Conservation (phyloP, 2,797 vertebrate genomes). For the Lacerta bilineata region DNA sequence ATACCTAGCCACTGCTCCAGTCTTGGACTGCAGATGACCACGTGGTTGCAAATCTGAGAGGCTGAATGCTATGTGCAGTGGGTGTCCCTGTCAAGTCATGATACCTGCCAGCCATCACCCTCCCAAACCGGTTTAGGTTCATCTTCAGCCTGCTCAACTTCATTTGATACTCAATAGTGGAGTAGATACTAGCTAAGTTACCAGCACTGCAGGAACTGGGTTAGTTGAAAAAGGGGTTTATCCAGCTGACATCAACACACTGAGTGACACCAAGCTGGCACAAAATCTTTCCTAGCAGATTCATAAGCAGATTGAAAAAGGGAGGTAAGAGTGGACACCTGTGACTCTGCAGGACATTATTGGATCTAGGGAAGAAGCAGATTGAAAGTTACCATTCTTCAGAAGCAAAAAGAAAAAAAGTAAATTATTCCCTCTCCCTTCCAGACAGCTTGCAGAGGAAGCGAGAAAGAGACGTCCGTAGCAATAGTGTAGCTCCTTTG, state of each 20-base stretch:
- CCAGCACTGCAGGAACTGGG: neutral
- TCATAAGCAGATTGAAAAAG: neutral
- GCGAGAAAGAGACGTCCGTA: slow-evolving; percentile 13
- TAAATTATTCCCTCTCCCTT: neutral
- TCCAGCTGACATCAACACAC: neutral
- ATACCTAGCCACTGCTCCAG: neutral
- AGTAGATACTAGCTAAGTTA: neutral
- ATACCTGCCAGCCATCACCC: neutral
- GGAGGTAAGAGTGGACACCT: neutral
- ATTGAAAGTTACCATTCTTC: neutral
- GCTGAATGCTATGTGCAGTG: neutral
- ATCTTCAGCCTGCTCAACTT: neutral
- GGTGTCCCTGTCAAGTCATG: neutral
- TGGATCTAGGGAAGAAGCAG: neutral
- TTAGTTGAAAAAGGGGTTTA: neutral
- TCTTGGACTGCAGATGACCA: neutral
- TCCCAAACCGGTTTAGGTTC: neutral
- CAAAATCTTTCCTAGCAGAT: neutral
- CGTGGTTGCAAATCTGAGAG: neutral
- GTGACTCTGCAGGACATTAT: neutral
- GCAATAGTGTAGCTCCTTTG: slow-evolving; percentile 12
- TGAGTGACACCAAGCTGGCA: neutral
- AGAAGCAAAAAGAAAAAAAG: neutral
- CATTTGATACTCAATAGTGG: neutral
- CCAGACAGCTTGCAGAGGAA: neutral